Conservation (phyloP, 2,888 invertebrate species). For the Cylloceria caligata region DNA sequence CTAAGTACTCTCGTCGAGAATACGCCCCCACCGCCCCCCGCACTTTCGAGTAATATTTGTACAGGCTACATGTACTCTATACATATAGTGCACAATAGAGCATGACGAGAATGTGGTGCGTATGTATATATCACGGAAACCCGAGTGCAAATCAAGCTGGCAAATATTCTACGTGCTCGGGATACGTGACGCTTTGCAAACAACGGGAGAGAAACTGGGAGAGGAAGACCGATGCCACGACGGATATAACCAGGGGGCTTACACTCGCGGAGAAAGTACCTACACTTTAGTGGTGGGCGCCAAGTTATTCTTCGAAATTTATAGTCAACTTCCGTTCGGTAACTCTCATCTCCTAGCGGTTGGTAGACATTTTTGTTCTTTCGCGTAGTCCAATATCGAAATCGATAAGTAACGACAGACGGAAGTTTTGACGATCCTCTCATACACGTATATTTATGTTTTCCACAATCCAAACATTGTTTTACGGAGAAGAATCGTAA, state of each 20-base stretch:
- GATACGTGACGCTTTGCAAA: constrained; percentile 57
- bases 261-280: background rate
- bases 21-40: background rate
- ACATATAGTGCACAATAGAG: constrained; percentile 1
- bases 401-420: background rate
- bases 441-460: background rate
- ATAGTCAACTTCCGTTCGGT: constrained; percentile 42
- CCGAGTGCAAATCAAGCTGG: constrained; percentile 51
- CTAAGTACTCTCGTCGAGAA: background rate
- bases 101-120: background rate
- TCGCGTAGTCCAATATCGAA: background rate
- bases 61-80: background rate
- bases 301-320: constrained; percentile 40
- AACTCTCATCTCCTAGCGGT: constrained; percentile 21
- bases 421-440: background rate
- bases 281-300: background rate
- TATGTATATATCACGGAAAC: constrained; percentile 35
- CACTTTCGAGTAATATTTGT: constrained; percentile 24
- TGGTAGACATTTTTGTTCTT: constrained; percentile 8
- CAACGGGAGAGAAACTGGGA: constrained; percentile 26
- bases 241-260: constrained; percentile 43
- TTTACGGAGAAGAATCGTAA: background rate
- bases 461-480: background rate
- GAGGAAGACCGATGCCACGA: constrained; percentile 38
- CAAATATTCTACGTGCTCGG: constrained; percentile 64